A percentile compares a stretch with the other conserved stretches of the same genome.
phyloP scores from a whole-genome alignment of 2,797 vertebrate genomes.

The Phrynocephalus forsythii region DNA sequence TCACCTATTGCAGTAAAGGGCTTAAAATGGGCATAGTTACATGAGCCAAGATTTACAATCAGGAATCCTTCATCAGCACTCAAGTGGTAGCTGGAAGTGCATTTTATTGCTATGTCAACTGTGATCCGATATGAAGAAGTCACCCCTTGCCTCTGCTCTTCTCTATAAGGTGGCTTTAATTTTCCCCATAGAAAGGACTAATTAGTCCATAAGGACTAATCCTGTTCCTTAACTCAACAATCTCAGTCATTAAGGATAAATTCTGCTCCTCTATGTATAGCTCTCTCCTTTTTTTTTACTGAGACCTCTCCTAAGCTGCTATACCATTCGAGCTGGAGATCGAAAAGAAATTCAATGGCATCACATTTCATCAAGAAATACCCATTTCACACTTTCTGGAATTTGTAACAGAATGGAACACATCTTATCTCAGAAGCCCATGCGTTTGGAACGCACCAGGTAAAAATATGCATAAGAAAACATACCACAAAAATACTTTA shows the following conservation, averaged over 20 bases:
- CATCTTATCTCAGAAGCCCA: background rate
- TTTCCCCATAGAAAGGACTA: no score
- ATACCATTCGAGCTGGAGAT: background rate
- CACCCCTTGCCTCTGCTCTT: no score
- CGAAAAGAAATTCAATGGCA: background rate
- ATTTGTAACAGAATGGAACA: background rate
- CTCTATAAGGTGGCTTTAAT: no score
- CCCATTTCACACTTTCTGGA: background rate
- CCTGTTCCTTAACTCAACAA: no score
- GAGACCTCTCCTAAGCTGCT: background rate
- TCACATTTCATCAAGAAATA: background rate
- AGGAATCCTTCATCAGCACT: no score
- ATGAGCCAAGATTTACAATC: background rate
- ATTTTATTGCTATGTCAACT: no score
- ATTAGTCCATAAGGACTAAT: no score
- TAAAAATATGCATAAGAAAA: background rate
- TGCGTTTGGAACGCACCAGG: background rate
- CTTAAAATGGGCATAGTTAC: background rate
- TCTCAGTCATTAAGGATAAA: background rate
- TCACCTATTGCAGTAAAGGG: no score
- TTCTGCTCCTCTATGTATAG: background rate
- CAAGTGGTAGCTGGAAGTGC: no score
- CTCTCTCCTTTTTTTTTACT: background rate
- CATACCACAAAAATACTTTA: background rate
- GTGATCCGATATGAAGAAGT: no score